These are phyloP conservation scores for Todiramphus chloris DNA, from an alignment of 2,113 vertebrate genomes.

Conservation along the genomic window DNA sequence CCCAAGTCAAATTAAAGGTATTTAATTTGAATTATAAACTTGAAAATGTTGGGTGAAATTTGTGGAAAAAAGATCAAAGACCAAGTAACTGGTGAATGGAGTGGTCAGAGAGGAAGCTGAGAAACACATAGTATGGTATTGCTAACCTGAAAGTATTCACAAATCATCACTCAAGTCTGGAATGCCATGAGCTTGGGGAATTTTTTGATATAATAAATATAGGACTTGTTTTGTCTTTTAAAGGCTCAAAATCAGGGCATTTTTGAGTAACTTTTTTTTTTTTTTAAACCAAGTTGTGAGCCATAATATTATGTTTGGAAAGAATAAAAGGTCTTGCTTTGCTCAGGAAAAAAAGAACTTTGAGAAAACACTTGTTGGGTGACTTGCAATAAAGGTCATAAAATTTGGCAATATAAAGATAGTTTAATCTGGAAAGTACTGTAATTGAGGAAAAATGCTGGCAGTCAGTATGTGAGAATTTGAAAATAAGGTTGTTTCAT, in stretches of 20 bases:
- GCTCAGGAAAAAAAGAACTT: not conserved
- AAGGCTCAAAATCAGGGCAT: not conserved
- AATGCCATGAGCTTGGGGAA: slow-evolving; percentile 24
- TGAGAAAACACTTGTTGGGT: slow-evolving; percentile 17
- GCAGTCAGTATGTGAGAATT: not conserved
- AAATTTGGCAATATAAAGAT: not conserved
- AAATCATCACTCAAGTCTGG: slow-evolving; percentile 23
- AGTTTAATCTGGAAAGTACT: slow-evolving; percentile 19
- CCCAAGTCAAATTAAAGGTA: not conserved
- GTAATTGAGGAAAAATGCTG: slow-evolving; percentile 7
- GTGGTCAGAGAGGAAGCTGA: slow-evolving; percentile 10
- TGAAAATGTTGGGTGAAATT: not conserved
- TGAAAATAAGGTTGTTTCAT: not conserved
- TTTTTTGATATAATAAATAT: slow-evolving; percentile 43
- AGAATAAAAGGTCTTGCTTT: not conserved
- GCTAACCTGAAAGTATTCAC: slow-evolving; percentile 3
- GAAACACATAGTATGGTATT: not conserved
- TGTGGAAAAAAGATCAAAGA: slow-evolving; percentile 22
- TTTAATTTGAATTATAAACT: not conserved
- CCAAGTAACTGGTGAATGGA: not conserved
- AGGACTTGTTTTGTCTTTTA: slow-evolving; percentile 15
- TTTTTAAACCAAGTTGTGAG: not conserved
- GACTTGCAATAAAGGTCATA: slow-evolving; percentile 21
- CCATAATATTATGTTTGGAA: slow-evolving; percentile 41
- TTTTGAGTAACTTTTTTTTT: not conserved